phyloP scores from a whole-genome alignment of 2,113 vertebrate species.

The Mesoclemmys tuberculata region DNA sequence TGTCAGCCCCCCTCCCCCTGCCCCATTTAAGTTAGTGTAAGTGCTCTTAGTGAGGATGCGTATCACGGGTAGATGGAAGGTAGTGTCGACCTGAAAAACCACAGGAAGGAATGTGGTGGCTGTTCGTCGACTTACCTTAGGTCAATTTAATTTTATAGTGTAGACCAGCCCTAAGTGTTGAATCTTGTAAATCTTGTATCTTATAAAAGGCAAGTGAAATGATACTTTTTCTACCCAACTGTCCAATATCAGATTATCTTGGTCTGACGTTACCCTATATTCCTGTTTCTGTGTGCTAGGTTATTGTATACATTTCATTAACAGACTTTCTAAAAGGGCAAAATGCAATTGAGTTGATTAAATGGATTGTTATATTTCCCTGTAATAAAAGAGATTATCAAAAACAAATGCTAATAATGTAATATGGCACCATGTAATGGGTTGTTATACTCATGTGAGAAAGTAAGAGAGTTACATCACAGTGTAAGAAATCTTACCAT shows the following conservation, averaged over 20 bases:
- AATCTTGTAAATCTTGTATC: fast-evolving
- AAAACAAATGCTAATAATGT: conserved; percentile 57
- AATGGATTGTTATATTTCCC: conserved; percentile 48
- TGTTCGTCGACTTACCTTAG: no score
- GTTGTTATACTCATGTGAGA: conserved; percentile 28
- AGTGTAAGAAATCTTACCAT: conserved; percentile 26
- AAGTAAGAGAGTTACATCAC: not conserved
- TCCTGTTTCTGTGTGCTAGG: not conserved
- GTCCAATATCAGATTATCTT: not conserved
- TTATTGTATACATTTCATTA: conserved; percentile 42
- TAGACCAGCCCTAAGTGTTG: not conserved
- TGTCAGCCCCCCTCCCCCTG: no score
- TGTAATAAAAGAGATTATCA: conserved; percentile 28
- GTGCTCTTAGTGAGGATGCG: no score
- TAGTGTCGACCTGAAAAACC: not conserved
- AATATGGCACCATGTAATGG: conserved; percentile 39
- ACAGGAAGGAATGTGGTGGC: no score
- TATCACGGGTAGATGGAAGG: not conserved
- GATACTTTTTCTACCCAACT: not conserved
- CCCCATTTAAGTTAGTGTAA: no score
- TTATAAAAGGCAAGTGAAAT: not conserved
- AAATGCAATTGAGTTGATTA: conserved; percentile 48
- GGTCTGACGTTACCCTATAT: fast-evolving
- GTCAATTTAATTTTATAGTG: no score
- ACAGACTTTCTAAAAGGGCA: conserved; percentile 42